Evolutionary conservation across 1,140 invertebrate species (phyloP), one percentile per base, ranked within the genome.

Genomic region (Drosophila kohkoa): DNA sequence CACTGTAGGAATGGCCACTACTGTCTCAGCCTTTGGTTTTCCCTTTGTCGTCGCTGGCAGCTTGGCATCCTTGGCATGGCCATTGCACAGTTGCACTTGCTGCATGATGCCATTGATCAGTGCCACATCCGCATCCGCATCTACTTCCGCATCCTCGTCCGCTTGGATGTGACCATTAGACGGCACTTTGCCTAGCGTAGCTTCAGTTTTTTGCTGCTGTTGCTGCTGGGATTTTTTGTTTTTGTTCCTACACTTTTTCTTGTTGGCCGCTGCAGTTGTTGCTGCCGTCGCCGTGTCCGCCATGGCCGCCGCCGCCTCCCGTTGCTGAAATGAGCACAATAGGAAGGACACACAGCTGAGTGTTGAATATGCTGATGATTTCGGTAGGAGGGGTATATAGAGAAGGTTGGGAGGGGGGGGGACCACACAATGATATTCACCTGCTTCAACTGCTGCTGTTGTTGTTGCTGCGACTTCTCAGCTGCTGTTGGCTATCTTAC

Each of bases 241-340:
- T 25, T 88, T 88, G 59, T 81, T 88, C 54, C 70, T 85, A 30
- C 49, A 81, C 63, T 89, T 89, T 6, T 88, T 88, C 48, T 88
- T 88, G 38, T 66, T 66, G 58, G 60, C 76, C 48, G 64, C 32
- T 43, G 77, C 30, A 58, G 72, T 60, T 77, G 81, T 41, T 28
- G 77, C 55, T 51, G 70, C 67, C 57, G 73, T 68, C 70, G 77
- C 77, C 52, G 82, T 76, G 68, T 86, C 82, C 66, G 82, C 82
- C 82, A 85, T 85, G 55, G 70, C 67, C 65, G 25, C 66, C 49
- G 13, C 16, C 20, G 20, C 20, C 20, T 25, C 35, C 35, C 32
- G 32, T 8, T 60, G 65, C 25, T 55, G 35, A 3, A 11, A 28
- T 10, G 38, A 25, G 8, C 10, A 64, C 38, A 46, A 45, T 45